Base-by-base conservation (phyloP, 2,797 vertebrate species). In the Pteronotus mesoamericanus region DNA sequence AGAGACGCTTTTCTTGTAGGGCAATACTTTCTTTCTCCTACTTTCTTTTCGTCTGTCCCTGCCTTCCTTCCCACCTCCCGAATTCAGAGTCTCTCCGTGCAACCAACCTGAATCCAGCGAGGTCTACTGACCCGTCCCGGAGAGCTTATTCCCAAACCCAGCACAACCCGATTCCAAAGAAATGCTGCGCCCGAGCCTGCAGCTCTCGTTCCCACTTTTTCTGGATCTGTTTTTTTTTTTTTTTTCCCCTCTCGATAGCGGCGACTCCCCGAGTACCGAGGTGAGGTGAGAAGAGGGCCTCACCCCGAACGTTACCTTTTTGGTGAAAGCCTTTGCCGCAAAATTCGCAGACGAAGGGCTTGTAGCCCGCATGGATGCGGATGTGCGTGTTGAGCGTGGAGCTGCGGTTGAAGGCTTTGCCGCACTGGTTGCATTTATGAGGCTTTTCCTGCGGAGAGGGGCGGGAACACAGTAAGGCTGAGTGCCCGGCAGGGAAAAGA, bases 311-410 rank as follows among this genome's bases (percentile, higher is more conserved):
- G 2, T 93, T 98, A 99, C 99, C 99, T 99, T 99, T 99, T 98
- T 99, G 99, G 97, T 99, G 99, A 97, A 99, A 99, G 79, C 99
- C 99, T 98, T 99, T 99, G 94, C 99, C 99, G 92, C 99, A 99
- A 97, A 99, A 99, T 97, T 99, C 99, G 94, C 99, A 99, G 87
- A 99, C 98, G 98, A 99, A 99, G 66, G 99, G 99, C 98, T 99
- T 99, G 98, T 99, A 99, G 80, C 99, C 99, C 10, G 99, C 99
- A 95, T 99, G 99, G 97, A 99, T 99, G 85, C 99, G 98, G 92
- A 99, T 99, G 92, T 99, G 99, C 69, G 99, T 99, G 98, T 99
- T 99, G 96, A 99, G 98, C 92, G 99, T 99, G 96, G 99, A 99
- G 97, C 99, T 99, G 95, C 99, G 98, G 97, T 99, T 99, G 98